Conservation (phyloP, 1,140 invertebrate genomes). For the Mylabris phalerata region DNA sequence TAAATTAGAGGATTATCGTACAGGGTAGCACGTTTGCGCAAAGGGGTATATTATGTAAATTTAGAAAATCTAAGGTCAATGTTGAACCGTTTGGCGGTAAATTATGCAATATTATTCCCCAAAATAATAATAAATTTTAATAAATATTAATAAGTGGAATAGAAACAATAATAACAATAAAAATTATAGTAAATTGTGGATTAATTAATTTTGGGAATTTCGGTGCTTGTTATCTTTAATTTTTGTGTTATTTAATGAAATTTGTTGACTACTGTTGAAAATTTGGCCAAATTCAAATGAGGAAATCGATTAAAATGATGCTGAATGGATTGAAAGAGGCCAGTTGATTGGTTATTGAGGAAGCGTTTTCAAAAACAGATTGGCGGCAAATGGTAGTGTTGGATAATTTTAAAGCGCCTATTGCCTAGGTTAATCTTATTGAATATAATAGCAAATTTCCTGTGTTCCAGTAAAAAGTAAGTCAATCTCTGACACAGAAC, state of each 20-base stretch:
- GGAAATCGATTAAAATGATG: background rate
- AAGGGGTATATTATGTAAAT: background rate
- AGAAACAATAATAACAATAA: too few species aligned
- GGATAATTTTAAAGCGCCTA: conserved; percentile 16
- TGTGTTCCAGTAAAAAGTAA: conserved; percentile 27
- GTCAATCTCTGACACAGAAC: conserved; percentile 21
- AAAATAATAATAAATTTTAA: too few species aligned
- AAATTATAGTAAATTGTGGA: too few species aligned
- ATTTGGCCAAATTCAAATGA: background rate
- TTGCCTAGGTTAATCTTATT: conserved; percentile 25
- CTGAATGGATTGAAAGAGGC: background rate
- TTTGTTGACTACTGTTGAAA: background rate
- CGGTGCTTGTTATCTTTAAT: too few species aligned
- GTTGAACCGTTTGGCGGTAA: too few species aligned
- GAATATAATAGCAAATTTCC: conserved; percentile 30
- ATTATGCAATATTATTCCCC: too few species aligned
- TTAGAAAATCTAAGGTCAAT: too few species aligned
- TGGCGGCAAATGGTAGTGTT: conserved; percentile 14
- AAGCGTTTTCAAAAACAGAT: conserved; percentile 9
- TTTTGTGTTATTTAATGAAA: too few species aligned
- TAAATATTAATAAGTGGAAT: too few species aligned
- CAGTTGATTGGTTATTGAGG: background rate
- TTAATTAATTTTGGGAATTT: too few species aligned
- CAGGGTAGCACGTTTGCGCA: conserved; percentile 13
- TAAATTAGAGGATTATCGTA: conserved; percentile 8